A percentile compares a stretch with the other conserved stretches of the same genome.
Conservation (phyloP, 2,113 vertebrate species). For the Leptobrachium leishanense region DNA sequence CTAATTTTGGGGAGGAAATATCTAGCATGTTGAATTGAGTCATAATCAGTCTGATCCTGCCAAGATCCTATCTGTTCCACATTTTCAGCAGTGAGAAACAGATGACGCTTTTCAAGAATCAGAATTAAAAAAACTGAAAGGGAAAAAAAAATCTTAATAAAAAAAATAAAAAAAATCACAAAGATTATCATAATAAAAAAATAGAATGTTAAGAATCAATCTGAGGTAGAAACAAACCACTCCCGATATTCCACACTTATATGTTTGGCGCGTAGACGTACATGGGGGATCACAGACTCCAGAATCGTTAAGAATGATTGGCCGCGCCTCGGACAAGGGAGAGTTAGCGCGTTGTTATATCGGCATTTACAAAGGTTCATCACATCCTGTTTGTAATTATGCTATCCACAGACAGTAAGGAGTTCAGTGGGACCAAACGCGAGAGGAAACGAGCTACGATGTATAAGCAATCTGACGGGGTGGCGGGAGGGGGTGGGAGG, state of each 20-base stretch:
- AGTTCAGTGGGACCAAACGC: conserved; percentile 31
- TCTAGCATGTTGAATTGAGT: conserved; percentile 21
- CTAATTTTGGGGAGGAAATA: conserved; percentile 15
- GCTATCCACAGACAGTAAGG: neutral
- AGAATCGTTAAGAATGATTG: conserved; percentile 3
- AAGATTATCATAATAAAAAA: neutral
- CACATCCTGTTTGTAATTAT: neutral
- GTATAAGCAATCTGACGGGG: too few relatives aligned
- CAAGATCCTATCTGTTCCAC: conserved; percentile 17
- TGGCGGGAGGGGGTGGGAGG: too few relatives aligned
- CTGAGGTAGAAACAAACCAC: neutral
- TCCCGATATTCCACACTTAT: neutral
- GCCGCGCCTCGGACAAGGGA: neutral
- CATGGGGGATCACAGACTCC: conserved; percentile 9
- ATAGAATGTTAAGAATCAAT: conserved; percentile 13
- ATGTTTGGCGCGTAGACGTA: conserved; percentile 24
- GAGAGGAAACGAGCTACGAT: neutral
- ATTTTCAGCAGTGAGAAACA: conserved; percentile 24
- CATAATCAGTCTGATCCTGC: conserved; percentile 24
- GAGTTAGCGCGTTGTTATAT: neutral
- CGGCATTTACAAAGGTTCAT: neutral
- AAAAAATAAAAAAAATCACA: too few relatives aligned
- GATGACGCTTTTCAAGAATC: conserved; percentile 17
- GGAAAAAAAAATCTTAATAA: too few relatives aligned
- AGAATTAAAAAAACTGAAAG: neutral